Base-by-base conservation (phyloP, 2,888 invertebrate genomes). In the Platerodrilus igneus region DNA sequence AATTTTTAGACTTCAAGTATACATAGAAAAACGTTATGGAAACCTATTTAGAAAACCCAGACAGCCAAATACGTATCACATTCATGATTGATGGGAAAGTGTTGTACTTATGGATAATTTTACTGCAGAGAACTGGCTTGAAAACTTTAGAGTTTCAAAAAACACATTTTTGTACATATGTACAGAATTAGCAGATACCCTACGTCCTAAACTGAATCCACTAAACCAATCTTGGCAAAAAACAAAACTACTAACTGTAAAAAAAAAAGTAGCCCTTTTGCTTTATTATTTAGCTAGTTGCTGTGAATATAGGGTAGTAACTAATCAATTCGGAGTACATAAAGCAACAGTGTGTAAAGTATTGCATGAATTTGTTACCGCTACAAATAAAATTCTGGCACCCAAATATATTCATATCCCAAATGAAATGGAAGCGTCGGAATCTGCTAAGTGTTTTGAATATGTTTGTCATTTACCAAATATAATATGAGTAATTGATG, bases 401-500 rank as follows among this genome's bases (percentile, higher is more conserved):
- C 42, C 43, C 4, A 30, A 39, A 28, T 38, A 48, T 23, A 50
- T 62, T n/a, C 42, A 26, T 17, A 51, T 63, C 51, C 59, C 60
- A 27, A 45, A 47, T 17, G 36, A 38, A 20, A 36, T 33, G 15
- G 59, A 60, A 40, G 52, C 54, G 8, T 15, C 36, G 33, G 37
- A 46, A 17, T 27, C 19, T 26, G 37, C 39, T 23, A 16, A 18
- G 25, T 18, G 22, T 25, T 59, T 56, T 52, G 53, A 59, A 32
- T 34, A 52, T 15, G 34, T 35, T 2, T 43, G 49, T 19, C 41
- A 50, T 28, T 49, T 60, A 9, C 57, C 59, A n/a, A 56, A 59
- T 46, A 41, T 60, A 7, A 50, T 60, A 37, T 57, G 59, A 17
- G 51, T 47, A 9, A 57, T 60, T 27, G 53, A 59, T 41, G 50